Evolutionary conservation across 2,797 vertebrate species (phyloP).

Genomic region (Acomys russatus): DNA sequence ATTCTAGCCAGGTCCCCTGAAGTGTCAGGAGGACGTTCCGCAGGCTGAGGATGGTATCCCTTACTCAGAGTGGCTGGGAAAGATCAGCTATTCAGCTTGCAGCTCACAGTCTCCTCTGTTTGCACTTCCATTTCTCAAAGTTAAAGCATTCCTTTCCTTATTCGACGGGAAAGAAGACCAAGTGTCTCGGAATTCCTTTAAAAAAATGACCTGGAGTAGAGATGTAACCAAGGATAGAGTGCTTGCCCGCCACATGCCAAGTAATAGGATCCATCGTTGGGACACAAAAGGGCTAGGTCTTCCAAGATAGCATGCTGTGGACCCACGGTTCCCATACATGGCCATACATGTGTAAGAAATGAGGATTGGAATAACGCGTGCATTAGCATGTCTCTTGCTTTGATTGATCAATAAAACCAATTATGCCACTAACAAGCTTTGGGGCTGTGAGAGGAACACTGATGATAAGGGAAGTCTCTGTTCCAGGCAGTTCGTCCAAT

Average conservation of each 20-base stretch:
- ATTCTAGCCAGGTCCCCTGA: background rate
- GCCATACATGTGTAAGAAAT: background rate
- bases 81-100: rapidly evolving
- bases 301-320: conserved; percentile 8
- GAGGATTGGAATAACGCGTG: background rate
- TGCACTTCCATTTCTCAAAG: background rate
- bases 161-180: background rate
- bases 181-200: background rate
- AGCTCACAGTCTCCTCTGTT: background rate
- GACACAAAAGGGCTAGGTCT: background rate
- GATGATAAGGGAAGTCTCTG: background rate
- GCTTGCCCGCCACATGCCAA: background rate
- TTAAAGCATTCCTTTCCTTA: conserved; percentile 37
- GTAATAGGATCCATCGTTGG: background rate
- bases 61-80: background rate
- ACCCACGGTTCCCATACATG: background rate
- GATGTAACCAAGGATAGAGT: no score
- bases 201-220: no score
- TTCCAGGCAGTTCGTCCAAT: background rate
- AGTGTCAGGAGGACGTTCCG: background rate
- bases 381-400: background rate
- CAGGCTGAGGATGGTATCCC: background rate
- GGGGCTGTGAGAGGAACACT: background rate
- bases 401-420: background rate
- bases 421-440: background rate